Base-by-base conservation (phyloP, 1,140 invertebrate genomes). In the Listronotus oregonensis region DNA sequence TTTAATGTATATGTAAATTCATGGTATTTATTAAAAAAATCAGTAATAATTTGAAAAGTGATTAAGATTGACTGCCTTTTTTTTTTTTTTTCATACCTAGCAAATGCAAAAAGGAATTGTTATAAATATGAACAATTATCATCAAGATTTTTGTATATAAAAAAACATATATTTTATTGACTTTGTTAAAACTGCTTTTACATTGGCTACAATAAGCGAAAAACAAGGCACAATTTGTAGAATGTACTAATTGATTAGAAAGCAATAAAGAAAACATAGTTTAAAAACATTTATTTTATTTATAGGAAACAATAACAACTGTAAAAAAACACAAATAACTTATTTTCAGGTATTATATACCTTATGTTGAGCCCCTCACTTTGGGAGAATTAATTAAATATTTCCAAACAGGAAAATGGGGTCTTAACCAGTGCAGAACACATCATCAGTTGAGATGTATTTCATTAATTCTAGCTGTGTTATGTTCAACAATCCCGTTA, bases 361-460 rank as follows among this genome's bases (percentile, higher is more conserved):
- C 21, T 27, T 5, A 27, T 27, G 5, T 27, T 27, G 21, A 27
- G 21, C 21, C 21, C 5, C n/a, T n/a, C 42, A 57, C 8, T n/a
- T 15, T 10, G 18, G 43, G 7, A 6, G 18, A 12, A 49, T 37
- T 39, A 32, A 43, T 59, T 56, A 61, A 50, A 61, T 55, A 57
- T 11, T 47, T 57, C 37, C 61, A 49, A 18, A 44, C 37, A 49
- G 39, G 34, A 40, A 55, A 57, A 65, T 61, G n/a, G 58, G 11
- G 17, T 42, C 47, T 58, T 61, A 62, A 56, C 39, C n/a, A 14
- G 3, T 15, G 12, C 14, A 27, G 39, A 17, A 39, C 55, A 37
- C 61, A 70, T 67, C 8, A 46, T 43, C 58, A 64, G 32, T 39
- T 63, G 63, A 72, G 57, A 60, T 67, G 44, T 40, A 67, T 39